Base-by-base conservation (phyloP, 2,797 vertebrate genomes). In the Premnoplex brunnescens region DNA sequence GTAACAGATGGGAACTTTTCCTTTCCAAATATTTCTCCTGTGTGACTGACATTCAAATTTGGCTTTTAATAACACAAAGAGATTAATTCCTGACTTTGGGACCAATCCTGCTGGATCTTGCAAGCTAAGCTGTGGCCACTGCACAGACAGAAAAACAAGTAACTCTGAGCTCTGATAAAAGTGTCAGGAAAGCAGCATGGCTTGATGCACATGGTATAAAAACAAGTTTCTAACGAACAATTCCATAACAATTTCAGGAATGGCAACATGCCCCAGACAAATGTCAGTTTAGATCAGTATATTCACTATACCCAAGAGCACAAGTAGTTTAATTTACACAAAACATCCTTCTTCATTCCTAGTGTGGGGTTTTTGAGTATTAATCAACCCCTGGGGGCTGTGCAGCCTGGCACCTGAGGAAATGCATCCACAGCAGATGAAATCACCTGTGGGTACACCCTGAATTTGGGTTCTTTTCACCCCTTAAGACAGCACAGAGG, bases 1-100 rank as follows among this genome's bases (percentile, higher is more conserved):
- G 44, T 86, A 82, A 87, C 56, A 85, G 77, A 94, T 52, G 77
- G 83, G 83, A 95, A 90, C 59, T 88, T 89, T 52, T 84, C 82
- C 80, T 89, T 93, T 91, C 86, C 64, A 94, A 95, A 85, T 92
- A 96, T 86, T 92, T 89, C 71, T 94, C 56, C 78, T 80, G 3
- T 30, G 56, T 46, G 54, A 46, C 41, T 63, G 37, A 55, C 2
- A 0, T 51, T 88, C 82, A 83, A 23, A 36, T 80, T 43, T 51
- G 16, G 8, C 88, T 91, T 92, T 88, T 28, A 85, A 73, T 85
- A 92, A 55, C 56, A 62, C 32, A 55, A 20, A 79, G 44, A 74
- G 73, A 86, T 83, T 26, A 51, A 83, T 89, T 78, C 66, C 32
- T 80, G 41, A 37, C 48, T 71, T 39, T 64, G 56, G 36, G 55